Percentiles rank a stretch among this genome's conserved stretches.
Evolutionary conservation across 2,113 vertebrate species (phyloP).

Genomic region (Fukomys damarensis): DNA sequence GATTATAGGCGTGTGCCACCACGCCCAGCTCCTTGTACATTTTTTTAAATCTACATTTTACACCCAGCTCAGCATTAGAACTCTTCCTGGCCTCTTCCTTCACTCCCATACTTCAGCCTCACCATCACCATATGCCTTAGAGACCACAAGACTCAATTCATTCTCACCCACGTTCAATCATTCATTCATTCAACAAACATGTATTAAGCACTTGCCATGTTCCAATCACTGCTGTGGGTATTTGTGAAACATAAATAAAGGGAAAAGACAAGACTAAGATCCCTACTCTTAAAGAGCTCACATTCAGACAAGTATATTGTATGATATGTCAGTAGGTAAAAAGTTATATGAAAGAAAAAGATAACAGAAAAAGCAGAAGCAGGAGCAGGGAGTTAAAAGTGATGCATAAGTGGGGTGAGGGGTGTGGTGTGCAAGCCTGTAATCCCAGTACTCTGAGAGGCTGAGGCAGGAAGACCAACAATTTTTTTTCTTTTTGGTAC

Average conservation of each 20-base stretch:
- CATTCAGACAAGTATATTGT: background rate
- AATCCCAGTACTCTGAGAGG: background rate
- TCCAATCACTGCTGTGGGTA: background rate
- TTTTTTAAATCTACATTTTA: background rate
- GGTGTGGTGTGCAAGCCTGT: background rate
- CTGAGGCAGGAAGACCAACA: background rate
- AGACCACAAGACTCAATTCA: background rate
- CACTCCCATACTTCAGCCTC: background rate
- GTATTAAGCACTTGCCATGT: too few relatives aligned
- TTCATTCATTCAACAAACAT: background rate
- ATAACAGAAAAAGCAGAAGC: background rate
- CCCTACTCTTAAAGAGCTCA: background rate
- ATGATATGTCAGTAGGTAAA: background rate
- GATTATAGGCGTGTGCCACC: too few relatives aligned
- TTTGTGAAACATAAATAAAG: background rate
- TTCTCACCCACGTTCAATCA: background rate
- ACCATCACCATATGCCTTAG: background rate
- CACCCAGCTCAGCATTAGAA: background rate
- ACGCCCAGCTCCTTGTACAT: too few relatives aligned
- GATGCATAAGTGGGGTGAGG: too few relatives aligned
- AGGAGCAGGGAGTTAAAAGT: background rate
- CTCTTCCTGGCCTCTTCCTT: background rate
- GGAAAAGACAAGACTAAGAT: background rate
- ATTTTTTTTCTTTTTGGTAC: too few relatives aligned
- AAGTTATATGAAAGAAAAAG: background rate